Base-by-base conservation (phyloP, 37 sponge, comb jelly and placozoan genomes). In the Theonella swinhoei region DNA sequence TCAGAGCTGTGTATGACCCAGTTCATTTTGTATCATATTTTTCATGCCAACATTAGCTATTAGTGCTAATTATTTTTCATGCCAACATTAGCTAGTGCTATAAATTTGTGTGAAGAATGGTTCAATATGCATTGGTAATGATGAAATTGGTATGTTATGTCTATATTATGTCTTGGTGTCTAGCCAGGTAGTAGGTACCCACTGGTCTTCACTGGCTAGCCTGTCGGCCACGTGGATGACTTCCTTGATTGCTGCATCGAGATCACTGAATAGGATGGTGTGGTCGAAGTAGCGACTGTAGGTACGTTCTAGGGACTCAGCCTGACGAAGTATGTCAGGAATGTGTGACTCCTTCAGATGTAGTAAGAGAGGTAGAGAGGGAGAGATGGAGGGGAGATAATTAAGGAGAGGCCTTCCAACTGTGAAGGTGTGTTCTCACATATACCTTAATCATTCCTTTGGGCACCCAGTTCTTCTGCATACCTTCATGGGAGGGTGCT, bases 121-220 rank as follows among this genome's bases (percentile, higher is more conserved):
- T n/a, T n/a, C n/a, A n/a, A n/a, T n/a, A n/a, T n/a, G n/a, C n/a
- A n/a, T n/a, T n/a, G n/a, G n/a, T n/a, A n/a, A n/a, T n/a, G n/a
- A n/a, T n/a, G n/a, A n/a, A n/a, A n/a, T n/a, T n/a, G n/a, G n/a
- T n/a, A n/a, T n/a, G n/a, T n/a, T n/a, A n/a, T n/a, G n/a, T n/a
- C n/a, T n/a, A n/a, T n/a, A n/a, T n/a, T n/a, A n/a, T n/a, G n/a
- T n/a, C n/a, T n/a, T n/a, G n/a, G n/a, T n/a, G n/a, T 47, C 54
- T 14, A 17, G 54, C 93, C 93, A 92, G 5, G 61, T 22, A 39
- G 89, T 47, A 0, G 93, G 93, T 33, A 92, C 83, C 93, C 93
- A 92, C 58, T 92, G 93, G 9, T 80, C 73, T n/a, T 85, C 62
- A 9, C 32, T 37, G 22, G 42, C 19, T 11, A 92, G 63, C 9